Evolutionary conservation across 2,888 invertebrate species (phyloP), one percentile per base, ranked within the genome.

Genomic region (Lomographa bimaculata): DNA sequence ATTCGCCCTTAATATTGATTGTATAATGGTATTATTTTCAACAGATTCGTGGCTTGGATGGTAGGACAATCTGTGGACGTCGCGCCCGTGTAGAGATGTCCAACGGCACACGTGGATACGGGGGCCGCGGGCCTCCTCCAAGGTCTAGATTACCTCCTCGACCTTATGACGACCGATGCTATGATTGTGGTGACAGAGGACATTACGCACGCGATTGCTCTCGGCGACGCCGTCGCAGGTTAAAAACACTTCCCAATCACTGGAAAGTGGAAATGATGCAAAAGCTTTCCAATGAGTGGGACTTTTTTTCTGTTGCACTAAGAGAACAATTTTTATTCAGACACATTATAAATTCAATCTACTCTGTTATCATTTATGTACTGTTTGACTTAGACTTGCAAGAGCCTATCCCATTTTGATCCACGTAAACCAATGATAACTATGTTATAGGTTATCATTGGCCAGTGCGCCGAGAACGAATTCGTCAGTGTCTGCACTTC

Each of bases 151-250:
- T 91, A 28, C 93, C 94, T n/a, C 94, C 96, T 8, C 95, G 96
- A 66, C 94, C 97, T 57, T 96, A 96, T 5, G 96, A 97, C 65
- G 97, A 97, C 84, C 93, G 96, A 47, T 98, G 98, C 80, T 98
- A 97, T 72, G 97, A 97, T 71, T 98, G 98, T 81, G 97, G 97
- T 18, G 97, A 96, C 64, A 91, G 96, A 50, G 98, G 98, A 4
- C 97, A 98, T 77, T 97, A 97, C 78, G 97, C 97, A 32, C 92
- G 97, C 55, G 97, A 98, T 76, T 97, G 98, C 79, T 92, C 93
- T 40, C 91, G 94, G 49, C 93, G 94, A 64, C 90, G 93, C 54
- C 91, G 93, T 78, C 83, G 90, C 77, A 89, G 89, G 89, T 89
- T 64, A 70, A 48, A 21, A 29, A n/a, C 24, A 25, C 12, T 32